phyloP scores from a whole-genome alignment of 2,888 invertebrate species.

The Synanthedon myopaeformis region DNA sequence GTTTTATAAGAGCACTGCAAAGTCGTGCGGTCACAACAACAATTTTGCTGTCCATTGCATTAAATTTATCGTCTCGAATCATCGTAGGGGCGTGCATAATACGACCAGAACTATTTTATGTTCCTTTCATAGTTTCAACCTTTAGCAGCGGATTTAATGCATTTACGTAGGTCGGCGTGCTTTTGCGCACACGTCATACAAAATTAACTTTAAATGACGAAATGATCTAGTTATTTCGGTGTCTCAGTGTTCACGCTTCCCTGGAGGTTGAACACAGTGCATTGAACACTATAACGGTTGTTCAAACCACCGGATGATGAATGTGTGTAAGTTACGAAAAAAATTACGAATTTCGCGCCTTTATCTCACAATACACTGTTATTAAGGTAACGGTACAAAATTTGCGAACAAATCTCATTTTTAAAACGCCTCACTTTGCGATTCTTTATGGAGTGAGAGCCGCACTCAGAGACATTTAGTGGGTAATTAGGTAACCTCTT shows the following conservation, averaged over 20 bases:
- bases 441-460: too few species aligned
- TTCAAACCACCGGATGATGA: conserved; percentile 17
- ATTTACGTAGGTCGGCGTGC: conserved; percentile 7
- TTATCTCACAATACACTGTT: conserved; percentile 38
- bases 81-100: conserved; percentile 66
- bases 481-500: too few species aligned
- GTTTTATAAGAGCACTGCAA: conserved; percentile 34
- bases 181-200: neutral
- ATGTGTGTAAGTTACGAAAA: conserved; percentile 27
- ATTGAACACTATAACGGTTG: conserved; percentile 19
- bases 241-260: neutral
- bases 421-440: neutral
- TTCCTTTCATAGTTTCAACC: conserved; percentile 41
- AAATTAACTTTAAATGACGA: neutral
- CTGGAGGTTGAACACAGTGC: neutral
- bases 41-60: conserved; percentile 65
- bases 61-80: conserved; percentile 63
- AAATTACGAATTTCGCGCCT: conserved; percentile 58
- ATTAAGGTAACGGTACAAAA: conserved; percentile 51
- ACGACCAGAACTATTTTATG: conserved; percentile 56
- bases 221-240: neutral
- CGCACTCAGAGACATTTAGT: too few species aligned
- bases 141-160: conserved; percentile 33
- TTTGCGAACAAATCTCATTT: conserved; percentile 27
- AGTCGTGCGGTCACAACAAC: conserved; percentile 61